Conservation (phyloP, 2,797 vertebrate genomes). For the Mormyrops boulengeri region DNA sequence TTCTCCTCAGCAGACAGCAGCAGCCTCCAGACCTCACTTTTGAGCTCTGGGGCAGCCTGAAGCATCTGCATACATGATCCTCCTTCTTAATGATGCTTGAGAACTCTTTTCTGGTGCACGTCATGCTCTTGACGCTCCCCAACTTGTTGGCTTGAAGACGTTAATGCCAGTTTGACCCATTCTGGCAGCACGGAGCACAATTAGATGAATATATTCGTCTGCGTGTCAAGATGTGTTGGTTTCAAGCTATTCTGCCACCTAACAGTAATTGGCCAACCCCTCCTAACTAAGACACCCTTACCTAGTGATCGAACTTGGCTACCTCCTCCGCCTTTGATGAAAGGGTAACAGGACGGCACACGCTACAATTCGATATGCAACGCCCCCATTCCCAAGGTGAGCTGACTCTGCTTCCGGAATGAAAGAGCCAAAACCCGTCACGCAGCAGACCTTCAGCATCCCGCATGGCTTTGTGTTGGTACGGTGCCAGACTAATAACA, state of each 20-base stretch:
- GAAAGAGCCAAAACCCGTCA: neutral
- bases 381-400: neutral
- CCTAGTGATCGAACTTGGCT: neutral
- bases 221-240: neutral
- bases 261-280: neutral
- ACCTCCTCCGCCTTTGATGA: neutral
- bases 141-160: neutral
- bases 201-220: neutral
- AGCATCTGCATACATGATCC: neutral
- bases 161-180: neutral
- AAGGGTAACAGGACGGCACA: neutral
- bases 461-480: neutral
- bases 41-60: conserved; percentile 1
- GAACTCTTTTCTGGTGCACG: neutral
- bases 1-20: neutral
- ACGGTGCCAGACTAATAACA: neutral
- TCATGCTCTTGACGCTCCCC: neutral
- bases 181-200: neutral
- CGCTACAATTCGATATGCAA: neutral
- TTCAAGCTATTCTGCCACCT: neutral
- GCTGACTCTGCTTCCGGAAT: neutral
- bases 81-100: neutral
- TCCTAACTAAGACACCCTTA: neutral
- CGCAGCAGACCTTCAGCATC: neutral
- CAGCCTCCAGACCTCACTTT: neutral